Conservation (phyloP, 2,113 vertebrate species). For the Brachyhypopomus occidentalis region DNA sequence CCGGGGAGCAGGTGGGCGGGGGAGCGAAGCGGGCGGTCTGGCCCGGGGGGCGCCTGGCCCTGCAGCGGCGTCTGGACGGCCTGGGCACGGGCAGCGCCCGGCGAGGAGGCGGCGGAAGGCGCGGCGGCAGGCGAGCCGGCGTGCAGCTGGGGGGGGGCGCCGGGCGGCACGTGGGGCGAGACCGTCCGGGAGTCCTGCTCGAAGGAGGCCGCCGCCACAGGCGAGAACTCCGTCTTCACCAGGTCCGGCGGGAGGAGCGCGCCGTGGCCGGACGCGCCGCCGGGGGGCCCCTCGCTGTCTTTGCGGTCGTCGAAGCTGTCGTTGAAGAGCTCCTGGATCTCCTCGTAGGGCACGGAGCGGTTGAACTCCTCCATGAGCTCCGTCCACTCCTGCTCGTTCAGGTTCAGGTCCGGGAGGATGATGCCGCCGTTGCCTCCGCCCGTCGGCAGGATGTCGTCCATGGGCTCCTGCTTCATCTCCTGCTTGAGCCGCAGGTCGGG, state of each 20-base stretch:
- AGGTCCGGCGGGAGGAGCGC: conserved; percentile 77
- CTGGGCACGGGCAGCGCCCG: conserved; percentile 71
- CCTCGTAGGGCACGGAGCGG: conserved; percentile 89
- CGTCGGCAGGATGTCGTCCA: conserved; percentile 84
- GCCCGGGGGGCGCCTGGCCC: conserved; percentile 68
- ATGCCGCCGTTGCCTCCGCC: conserved; percentile 81
- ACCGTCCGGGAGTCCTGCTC: conserved; percentile 84
- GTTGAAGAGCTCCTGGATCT: conserved; percentile 97
- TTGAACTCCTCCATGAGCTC: conserved; percentile 98
- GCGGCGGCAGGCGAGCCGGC: conserved; percentile 75
- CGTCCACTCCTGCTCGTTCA: conserved; percentile 97
- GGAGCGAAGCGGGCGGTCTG: conserved; percentile 74
- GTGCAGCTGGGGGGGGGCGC: conserved; percentile 81
- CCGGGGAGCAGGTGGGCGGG: conserved; percentile 67
- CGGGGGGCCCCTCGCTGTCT: conserved; percentile 77
- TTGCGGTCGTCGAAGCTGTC: conserved; percentile 95
- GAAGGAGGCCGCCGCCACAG: conserved; percentile 74
- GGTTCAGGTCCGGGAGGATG: conserved; percentile 93
- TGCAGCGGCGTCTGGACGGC: conserved; percentile 62
- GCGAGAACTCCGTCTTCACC: conserved; percentile 89
- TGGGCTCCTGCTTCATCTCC: conserved; percentile 94
- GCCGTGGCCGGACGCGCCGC: conserved; percentile 38
- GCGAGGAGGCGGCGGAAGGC: conserved; percentile 77
- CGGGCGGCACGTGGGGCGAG: conserved; percentile 85
- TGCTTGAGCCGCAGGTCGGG: conserved; percentile 79